These are phyloP conservation scores for Paraplagusia blochii DNA, from an alignment of 2,113 vertebrate genomes.

Conservation along the genomic window DNA sequence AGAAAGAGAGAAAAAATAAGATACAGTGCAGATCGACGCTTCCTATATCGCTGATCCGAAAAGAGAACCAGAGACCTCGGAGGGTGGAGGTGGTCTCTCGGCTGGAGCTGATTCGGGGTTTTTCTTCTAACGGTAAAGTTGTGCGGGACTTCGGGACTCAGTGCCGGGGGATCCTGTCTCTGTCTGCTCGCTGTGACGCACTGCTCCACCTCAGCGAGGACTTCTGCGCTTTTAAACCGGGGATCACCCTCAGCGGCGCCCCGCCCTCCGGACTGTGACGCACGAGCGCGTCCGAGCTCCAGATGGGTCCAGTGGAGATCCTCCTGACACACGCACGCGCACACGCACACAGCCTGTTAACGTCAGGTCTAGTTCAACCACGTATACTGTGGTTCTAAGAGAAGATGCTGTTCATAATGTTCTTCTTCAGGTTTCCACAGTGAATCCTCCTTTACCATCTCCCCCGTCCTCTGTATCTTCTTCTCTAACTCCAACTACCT, in stretches of 20 bases:
- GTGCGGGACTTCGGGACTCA: constrained; percentile 3
- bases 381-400: no score
- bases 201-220: constrained; percentile 57
- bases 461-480: no score
- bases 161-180: constrained; percentile 44
- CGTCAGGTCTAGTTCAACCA: no score
- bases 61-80: background rate
- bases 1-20: background rate
- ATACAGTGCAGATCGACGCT: background rate
- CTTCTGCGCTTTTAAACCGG: constrained; percentile 71
- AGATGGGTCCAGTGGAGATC: constrained; percentile 45
- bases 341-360: background rate
- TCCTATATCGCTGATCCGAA: constrained; percentile 6
- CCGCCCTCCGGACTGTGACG: constrained; percentile 61
- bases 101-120: no score
- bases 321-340: constrained; percentile 27
- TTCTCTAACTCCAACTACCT: no score
- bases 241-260: constrained; percentile 70
- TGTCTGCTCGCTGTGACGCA: constrained; percentile 72
- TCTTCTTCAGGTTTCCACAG: no score
- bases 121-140: no score
- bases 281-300: constrained; percentile 33
- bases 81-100: no score
- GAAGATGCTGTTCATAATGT: no score
- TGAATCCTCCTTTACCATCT: no score